Evolutionary conservation across 2,888 invertebrate species (phyloP).

Genomic region (Gastracanthus pulcherrimus): DNA sequence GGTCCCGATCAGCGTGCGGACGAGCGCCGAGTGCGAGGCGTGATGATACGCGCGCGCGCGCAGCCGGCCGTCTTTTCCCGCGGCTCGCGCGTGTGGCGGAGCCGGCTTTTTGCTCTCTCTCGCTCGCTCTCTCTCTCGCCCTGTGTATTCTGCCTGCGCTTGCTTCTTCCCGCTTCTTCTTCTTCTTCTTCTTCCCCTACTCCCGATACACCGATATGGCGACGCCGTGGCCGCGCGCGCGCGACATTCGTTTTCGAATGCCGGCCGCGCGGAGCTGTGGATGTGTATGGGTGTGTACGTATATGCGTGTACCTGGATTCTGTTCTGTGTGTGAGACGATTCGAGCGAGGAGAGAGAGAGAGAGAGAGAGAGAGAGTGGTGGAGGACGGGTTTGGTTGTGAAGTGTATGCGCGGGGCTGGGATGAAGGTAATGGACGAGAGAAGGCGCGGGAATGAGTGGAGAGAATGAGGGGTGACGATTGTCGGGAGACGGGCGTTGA

Average conservation of each 20-base stretch:
- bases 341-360: too few relatives aligned
- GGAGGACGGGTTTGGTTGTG: too few relatives aligned
- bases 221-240: neutral
- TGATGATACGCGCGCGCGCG: neutral
- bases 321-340: too few relatives aligned
- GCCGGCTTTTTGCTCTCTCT: constrained; percentile 19
- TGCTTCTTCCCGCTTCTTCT: neutral
- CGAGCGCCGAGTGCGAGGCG: constrained; percentile 9
- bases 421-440: too few relatives aligned
- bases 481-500: too few relatives aligned
- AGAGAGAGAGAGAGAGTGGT: too few relatives aligned
- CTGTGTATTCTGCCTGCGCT: neutral
- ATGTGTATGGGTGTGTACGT: neutral
- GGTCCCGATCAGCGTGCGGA: constrained; percentile 7
- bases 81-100: neutral
- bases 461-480: too few relatives aligned
- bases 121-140: neutral
- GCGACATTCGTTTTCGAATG: neutral
- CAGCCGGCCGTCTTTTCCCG: neutral
- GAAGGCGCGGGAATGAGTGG: too few relatives aligned
- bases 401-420: too few relatives aligned
- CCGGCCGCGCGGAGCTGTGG: neutral
- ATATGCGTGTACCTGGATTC: neutral
- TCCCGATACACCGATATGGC: neutral
- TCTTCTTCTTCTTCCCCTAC: neutral